Conservation (phyloP, 1,140 invertebrate genomes). For the Battus philenor region DNA sequence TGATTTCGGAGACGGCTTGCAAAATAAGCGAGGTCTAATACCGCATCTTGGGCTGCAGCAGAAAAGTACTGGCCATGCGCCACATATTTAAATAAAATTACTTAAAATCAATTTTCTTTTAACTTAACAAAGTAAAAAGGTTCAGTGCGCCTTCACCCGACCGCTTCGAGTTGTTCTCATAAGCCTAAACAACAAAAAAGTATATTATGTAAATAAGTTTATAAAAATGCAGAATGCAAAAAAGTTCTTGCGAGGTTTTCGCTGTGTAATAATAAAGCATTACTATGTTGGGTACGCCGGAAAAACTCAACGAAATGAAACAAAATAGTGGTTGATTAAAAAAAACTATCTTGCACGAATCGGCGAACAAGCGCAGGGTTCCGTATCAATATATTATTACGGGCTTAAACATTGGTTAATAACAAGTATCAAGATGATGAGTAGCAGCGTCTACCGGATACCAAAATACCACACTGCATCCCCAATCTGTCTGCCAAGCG, state of each 20-base stretch:
- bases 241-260: slow-evolving; percentile 26
- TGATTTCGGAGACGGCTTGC: no score
- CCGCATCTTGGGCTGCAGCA: no score
- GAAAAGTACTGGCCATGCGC: no score
- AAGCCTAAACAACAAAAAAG: slow-evolving; percentile 27
- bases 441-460: no score
- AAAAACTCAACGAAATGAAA: slow-evolving; percentile 35
- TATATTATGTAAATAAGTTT: slow-evolving; percentile 40
- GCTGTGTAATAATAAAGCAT: slow-evolving; percentile 40
- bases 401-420: no score
- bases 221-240: slow-evolving; percentile 42
- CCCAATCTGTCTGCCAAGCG: no score
- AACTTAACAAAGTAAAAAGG: no score
- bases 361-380: slow-evolving; percentile 3
- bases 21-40: no score
- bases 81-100: no score
- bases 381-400: slow-evolving; percentile 6
- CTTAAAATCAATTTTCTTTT: no score
- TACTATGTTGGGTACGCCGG: slow-evolving; percentile 25
- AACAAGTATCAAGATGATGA: not conserved
- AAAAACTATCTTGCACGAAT: slow-evolving; percentile 23
- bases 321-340: slow-evolving; percentile 34
- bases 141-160: no score
- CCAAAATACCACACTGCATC: no score
- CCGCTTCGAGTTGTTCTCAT: slow-evolving; percentile 19